A percentile compares a stretch with the other conserved stretches of the same genome.
These are phyloP conservation scores for Mythimna lalbum DNA, from an alignment of 2,888 invertebrate species.

Conservation along the genomic window DNA sequence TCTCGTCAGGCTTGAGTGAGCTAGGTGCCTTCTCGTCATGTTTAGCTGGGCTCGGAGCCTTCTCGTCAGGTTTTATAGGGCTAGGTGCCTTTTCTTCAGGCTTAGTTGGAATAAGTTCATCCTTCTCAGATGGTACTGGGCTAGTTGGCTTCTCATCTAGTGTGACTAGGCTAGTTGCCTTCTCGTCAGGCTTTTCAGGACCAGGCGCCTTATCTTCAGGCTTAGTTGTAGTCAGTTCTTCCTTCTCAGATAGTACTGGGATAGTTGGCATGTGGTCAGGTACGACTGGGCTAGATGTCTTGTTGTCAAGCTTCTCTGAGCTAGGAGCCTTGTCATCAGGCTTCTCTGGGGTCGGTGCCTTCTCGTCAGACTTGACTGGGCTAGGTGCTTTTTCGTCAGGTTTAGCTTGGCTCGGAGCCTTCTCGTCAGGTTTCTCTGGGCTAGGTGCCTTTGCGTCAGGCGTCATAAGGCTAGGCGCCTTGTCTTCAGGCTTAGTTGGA, in stretches of 20 bases:
- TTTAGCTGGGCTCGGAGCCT: background rate
- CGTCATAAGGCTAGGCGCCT: constrained; percentile 2
- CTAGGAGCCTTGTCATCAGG: background rate
- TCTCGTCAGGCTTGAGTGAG: background rate
- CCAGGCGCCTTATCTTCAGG: background rate
- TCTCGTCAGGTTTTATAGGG: background rate
- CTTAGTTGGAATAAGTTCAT: background rate
- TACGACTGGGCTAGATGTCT: background rate
- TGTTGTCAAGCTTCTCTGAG: background rate
- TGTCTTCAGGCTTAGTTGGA: constrained; percentile 3
- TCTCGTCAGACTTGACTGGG: too few relatives aligned
- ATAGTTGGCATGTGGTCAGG: background rate
- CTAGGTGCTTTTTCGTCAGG: too few relatives aligned
- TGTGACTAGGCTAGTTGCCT: background rate
- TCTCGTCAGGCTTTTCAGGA: constrained; percentile 9
- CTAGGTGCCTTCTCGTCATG: background rate
- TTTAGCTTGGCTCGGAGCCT: background rate
- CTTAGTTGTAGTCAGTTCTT: too few relatives aligned
- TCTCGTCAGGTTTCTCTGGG: constrained; percentile 5
- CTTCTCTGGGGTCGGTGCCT: accelerated
- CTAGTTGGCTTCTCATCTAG: too few relatives aligned
- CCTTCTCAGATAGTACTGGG: too few relatives aligned
- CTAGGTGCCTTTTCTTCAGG: background rate
- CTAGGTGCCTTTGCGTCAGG: constrained; percentile 7
- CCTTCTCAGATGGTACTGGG: too few relatives aligned